These are phyloP conservation scores for Barnardius zonarius DNA, from an alignment of 2,113 vertebrate species.

Conservation along the genomic window DNA sequence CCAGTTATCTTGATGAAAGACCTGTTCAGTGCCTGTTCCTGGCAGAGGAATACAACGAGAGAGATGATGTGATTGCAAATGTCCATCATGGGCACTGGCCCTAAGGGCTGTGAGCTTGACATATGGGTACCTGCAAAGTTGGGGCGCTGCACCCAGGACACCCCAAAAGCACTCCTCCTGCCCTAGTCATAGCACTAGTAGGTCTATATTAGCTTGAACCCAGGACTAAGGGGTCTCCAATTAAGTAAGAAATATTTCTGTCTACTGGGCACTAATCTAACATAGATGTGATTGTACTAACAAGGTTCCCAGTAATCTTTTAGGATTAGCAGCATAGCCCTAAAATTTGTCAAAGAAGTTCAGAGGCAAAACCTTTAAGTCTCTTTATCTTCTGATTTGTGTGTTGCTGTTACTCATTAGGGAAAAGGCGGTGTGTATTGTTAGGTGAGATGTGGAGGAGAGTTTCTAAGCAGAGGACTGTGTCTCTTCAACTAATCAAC, in stretches of 20 bases:
- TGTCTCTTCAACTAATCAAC: neutral
- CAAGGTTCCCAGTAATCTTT: neutral
- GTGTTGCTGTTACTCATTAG: neutral
- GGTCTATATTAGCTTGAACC: neutral
- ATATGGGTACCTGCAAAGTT: neutral
- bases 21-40: neutral
- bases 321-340: neutral
- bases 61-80: neutral
- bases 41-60: neutral
- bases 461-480: neutral
- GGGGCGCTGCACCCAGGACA: neutral
- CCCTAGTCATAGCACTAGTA: neutral
- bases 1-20: neutral
- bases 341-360: neutral
- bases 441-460: neutral
- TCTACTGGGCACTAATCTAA: neutral
- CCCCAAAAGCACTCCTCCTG: neutral
- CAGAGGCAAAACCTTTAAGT: neutral
- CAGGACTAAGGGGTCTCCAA: neutral
- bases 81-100: accelerated
- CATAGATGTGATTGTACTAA: neutral
- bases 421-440: neutral
- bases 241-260: neutral
- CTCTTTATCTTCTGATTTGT: neutral
- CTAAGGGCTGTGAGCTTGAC: neutral